These are phyloP conservation scores for Octopus sinensis DNA, from an alignment of 1,140 invertebrate genomes.

Conservation along the genomic window DNA sequence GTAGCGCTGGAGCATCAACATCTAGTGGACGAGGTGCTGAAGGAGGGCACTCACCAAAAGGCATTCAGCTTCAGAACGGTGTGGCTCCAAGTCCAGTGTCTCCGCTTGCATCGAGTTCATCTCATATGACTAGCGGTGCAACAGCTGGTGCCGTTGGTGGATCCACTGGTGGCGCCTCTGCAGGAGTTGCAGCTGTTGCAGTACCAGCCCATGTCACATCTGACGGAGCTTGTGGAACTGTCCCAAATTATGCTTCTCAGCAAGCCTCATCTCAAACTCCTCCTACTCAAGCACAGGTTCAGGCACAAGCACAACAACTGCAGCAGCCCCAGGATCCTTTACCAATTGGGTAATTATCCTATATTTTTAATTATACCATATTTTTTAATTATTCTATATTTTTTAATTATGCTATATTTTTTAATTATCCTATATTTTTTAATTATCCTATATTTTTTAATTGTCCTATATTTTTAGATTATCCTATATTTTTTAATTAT, in stretches of 20 bases:
- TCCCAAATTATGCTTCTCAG: not conserved
- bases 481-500: no score
- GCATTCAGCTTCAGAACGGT: slow-evolving; percentile 1
- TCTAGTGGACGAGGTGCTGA: not conserved
- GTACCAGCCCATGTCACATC: slow-evolving; percentile 11
- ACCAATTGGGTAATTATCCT: slow-evolving; percentile 37
- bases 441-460: no score
- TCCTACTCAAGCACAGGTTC: slow-evolving; percentile 14
- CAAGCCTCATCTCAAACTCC: not conserved
- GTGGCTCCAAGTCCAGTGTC: slow-evolving; percentile 3
- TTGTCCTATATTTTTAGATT: no score
- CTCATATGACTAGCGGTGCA: not conserved
- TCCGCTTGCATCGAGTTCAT: not conserved
- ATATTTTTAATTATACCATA: not conserved
- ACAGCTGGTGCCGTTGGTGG: not conserved
- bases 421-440: no score
- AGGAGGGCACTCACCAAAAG: not conserved
- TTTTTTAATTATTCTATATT: no score
- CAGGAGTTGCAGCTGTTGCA: slow-evolving; percentile 16
- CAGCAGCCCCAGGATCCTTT: slow-evolving; percentile 36
- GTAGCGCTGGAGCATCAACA: no score
- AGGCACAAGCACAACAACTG: slow-evolving; percentile 14
- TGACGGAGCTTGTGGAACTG: slow-evolving; percentile 6
- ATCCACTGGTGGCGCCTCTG: not conserved
- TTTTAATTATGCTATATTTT: no score